These are phyloP conservation scores for Rhamnusium bicolor DNA, from an alignment of 2,888 invertebrate genomes.

Conservation along the genomic window DNA sequence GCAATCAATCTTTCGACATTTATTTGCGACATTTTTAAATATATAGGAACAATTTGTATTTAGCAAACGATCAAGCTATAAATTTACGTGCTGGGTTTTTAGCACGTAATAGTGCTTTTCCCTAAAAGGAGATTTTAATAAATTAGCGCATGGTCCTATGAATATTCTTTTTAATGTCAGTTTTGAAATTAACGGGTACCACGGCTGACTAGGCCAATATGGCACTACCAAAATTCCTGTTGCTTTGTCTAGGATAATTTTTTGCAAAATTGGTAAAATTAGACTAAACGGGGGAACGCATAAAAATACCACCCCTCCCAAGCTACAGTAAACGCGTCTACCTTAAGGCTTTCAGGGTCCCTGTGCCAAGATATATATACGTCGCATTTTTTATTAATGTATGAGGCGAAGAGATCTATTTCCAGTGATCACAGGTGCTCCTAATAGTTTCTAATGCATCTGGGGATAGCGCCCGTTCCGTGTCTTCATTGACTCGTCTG, in stretches of 20 bases:
- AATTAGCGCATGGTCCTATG: conserved; percentile 3
- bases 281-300: conserved; percentile 57
- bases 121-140: conserved; percentile 33
- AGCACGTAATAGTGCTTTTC: too few species aligned
- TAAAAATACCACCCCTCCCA: conserved; percentile 46
- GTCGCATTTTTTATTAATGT: background rate
- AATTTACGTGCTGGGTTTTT: too few species aligned
- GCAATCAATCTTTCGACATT: too few species aligned
- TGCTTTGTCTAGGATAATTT: conserved; percentile 55
- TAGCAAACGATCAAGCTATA: too few species aligned
- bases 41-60: too few species aligned
- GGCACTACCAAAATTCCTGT: conserved; percentile 51
- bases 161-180: background rate
- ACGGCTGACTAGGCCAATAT: conserved; percentile 25
- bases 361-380: conserved; percentile 1
- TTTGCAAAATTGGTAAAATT: conserved; percentile 51
- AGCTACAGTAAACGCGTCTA: background rate
- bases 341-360: conserved; percentile 39
- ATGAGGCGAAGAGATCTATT: conserved; percentile 39
- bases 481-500: conserved; percentile 29
- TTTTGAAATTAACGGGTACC: conserved; percentile 28
- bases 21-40: too few species aligned
- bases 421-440: conserved; percentile 15
- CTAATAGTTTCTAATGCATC: conserved; percentile 22
- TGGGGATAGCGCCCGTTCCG: conserved; percentile 44